Conservation (phyloP, 2,113 vertebrate genomes). For the Hystrix brachyura region DNA sequence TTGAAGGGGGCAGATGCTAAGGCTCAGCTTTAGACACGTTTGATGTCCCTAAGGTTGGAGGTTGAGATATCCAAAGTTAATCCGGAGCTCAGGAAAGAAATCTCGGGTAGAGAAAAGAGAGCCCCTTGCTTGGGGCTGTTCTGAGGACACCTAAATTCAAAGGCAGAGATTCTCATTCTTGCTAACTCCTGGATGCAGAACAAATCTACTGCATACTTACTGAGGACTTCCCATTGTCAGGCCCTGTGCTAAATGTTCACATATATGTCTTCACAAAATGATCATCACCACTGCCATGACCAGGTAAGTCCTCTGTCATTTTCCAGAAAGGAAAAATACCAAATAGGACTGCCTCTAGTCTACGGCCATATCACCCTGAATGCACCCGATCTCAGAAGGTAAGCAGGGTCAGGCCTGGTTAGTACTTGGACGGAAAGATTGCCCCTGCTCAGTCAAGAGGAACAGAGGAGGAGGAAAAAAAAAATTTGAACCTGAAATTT, state of each 20-base stretch:
- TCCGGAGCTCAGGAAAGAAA: not conserved
- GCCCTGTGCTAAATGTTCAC: not conserved
- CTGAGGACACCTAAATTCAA: not conserved
- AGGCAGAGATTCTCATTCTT: not conserved
- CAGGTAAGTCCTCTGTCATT: not conserved
- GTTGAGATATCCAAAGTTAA: not conserved
- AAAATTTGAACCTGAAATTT: slow-evolving; percentile 10
- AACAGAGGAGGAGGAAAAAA: not conserved
- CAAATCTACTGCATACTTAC: not conserved
- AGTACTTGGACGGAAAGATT: not conserved
- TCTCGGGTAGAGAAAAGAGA: not conserved
- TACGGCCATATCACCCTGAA: too few relatives aligned
- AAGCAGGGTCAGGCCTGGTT: too few relatives aligned
- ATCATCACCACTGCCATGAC: not conserved
- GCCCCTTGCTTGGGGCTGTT: not conserved
- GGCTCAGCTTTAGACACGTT: not conserved
- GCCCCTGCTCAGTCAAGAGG: not conserved
- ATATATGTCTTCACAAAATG: not conserved
- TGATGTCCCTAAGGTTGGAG: not conserved
- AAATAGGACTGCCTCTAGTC: not conserved
- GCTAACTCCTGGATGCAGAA: not conserved
- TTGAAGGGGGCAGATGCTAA: not conserved
- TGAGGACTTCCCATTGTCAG: not conserved
- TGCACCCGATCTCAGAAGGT: too few relatives aligned
- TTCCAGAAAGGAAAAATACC: not conserved